Base-by-base conservation (phyloP, 2,888 invertebrate genomes). In the Rhamnusium bicolor region DNA sequence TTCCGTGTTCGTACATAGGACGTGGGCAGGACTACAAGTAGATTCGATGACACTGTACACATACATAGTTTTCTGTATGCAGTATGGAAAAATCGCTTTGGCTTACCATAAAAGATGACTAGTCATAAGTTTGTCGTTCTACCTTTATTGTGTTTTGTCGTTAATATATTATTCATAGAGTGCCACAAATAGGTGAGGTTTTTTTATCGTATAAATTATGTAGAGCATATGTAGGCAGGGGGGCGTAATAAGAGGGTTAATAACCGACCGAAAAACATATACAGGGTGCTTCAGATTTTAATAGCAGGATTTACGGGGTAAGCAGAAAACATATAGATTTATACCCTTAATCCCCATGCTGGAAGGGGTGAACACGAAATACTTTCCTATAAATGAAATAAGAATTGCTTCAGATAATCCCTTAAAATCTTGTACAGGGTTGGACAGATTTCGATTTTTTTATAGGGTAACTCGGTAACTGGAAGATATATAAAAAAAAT, bases 1-100 rank as follows among this genome's bases (percentile, higher is more conserved):
- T 74, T 71, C 74, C 27, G 65, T 74, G 72, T 76, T 71, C 71
- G 74, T 71, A 49, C 46, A 53, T 18, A 47, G 62, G 16, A 72
- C 71, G 76, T 74, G 76, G 76, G 76, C 51, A 67, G 76, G 16
- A 54, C 70, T 47, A 63, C 53, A 69, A 70, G 63, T 65, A 69
- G 60, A 66, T 65, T 74, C 69, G 69, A 65, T 32, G 58, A 19
- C 14, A 53, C 19, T 14, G 16, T 21, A 27, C n/a, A 12, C 21
- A 32, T 24, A 29, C n/a, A n/a, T n/a, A n/a, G 53, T 18, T 51
- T 24, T 19, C 53, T 53, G 19, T 53, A 21, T 19, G 19, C 53
- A 19, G 53, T 24, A 14, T 19, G 21, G 61, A 40, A 70, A 72
- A 69, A 69, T 49, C 24, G 51, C 65, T 19, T 66, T 12, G 51